Conservation (phyloP, 2,797 vertebrate genomes). For the Microhierax caerulescens region DNA sequence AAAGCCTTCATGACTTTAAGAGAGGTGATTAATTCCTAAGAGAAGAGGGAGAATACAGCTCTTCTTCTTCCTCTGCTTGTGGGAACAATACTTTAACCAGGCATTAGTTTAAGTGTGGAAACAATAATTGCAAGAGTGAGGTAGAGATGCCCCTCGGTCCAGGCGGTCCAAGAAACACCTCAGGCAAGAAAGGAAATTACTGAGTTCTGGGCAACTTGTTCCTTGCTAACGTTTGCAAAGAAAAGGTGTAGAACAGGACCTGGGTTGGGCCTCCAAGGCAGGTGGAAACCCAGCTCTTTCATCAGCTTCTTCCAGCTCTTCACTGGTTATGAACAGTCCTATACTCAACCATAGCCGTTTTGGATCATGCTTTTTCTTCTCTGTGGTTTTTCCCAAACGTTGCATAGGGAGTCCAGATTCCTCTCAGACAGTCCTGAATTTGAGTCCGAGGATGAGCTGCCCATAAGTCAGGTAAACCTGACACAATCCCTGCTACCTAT, state of each 20-base stretch:
- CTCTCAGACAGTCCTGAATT: neutral
- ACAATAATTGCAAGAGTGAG: neutral
- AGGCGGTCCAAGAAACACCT: neutral
- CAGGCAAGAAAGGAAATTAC: neutral
- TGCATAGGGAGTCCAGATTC: neutral
- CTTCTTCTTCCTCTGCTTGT: neutral
- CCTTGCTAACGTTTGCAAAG: neutral
- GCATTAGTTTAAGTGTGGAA: neutral
- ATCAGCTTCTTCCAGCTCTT: neutral
- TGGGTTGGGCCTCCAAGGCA: neutral
- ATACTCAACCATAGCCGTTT: neutral
- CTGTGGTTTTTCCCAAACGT: neutral
- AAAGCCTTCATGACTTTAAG: neutral
- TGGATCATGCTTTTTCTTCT: neutral
- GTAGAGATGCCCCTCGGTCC: neutral
- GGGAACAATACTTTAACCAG: neutral
- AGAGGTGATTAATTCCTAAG: neutral
- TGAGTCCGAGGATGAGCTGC: neutral
- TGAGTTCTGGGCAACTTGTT: neutral
- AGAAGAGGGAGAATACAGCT: neutral
- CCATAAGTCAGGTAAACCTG: neutral
- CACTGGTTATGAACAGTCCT: neutral
- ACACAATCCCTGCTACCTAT: neutral
- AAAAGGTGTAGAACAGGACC: neutral
- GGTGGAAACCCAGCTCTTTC: neutral